Conservation (phyloP, 2,113 vertebrate genomes). For the Alexandromys fortis region DNA sequence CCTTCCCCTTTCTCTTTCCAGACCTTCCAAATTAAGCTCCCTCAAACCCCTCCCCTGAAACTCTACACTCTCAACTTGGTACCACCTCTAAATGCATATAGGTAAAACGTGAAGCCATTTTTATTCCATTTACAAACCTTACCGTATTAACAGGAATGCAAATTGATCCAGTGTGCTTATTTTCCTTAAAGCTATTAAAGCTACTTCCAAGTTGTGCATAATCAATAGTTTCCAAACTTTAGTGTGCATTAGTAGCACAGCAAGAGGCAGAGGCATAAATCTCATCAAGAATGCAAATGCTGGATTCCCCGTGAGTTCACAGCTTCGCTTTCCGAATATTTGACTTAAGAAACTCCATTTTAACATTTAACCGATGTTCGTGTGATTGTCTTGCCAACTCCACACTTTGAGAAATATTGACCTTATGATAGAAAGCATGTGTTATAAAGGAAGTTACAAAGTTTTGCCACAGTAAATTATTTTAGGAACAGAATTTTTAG, state of each 20-base stretch:
- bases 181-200: slow-evolving; percentile 28
- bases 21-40: too few species aligned
- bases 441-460: slow-evolving; percentile 20
- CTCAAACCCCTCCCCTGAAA: too few species aligned
- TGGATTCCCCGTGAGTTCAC: not conserved
- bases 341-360: not conserved
- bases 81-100: not conserved
- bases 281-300: not conserved
- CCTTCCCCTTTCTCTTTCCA: not conserved
- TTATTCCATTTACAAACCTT: not conserved
- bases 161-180: not conserved
- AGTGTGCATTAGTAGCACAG: not conserved
- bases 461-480: not conserved
- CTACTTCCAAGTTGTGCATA: not conserved
- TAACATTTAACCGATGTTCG: not conserved
- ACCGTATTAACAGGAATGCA: not conserved
- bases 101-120: not conserved
- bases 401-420: not conserved
- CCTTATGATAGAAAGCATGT: not conserved
- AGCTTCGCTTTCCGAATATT: not conserved
- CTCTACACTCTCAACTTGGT: not conserved
- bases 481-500: not conserved
- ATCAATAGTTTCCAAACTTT: not conserved
- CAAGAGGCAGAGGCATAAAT: not conserved
- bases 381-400: not conserved